A percentile compares a stretch with the other conserved stretches of the same genome.
Evolutionary conservation across 2,113 vertebrate genomes (phyloP).

Genomic region (Tyto alba): DNA sequence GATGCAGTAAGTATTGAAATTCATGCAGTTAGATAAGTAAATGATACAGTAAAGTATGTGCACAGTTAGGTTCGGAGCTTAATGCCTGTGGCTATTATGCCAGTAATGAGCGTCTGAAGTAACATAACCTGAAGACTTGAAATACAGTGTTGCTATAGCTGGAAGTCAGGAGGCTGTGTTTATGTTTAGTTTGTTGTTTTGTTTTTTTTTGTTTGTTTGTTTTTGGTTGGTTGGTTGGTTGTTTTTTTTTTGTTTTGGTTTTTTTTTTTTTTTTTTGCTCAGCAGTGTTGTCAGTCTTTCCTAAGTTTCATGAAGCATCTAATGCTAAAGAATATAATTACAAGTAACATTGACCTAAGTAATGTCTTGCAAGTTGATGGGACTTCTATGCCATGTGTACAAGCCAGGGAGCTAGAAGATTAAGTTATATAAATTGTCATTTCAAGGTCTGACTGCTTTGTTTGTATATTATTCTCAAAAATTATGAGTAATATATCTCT

Average conservation of each 20-base stretch:
- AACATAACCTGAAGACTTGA: neutral
- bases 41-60: neutral
- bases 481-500: neutral
- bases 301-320: neutral
- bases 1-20: neutral
- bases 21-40: neutral
- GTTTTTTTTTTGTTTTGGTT: neutral
- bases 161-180: neutral
- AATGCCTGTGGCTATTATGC: neutral
- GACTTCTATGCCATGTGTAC: neutral
- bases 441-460: slow-evolving; percentile 16
- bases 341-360: neutral
- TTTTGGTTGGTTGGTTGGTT: too few relatives aligned
- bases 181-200: neutral
- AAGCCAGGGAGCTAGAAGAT: neutral
- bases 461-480: neutral
- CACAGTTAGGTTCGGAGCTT: neutral
- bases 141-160: neutral
- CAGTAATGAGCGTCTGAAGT: neutral
- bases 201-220: neutral
- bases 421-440: neutral
- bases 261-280: neutral
- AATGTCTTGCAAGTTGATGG: neutral
- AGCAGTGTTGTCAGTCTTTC: neutral
- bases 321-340: neutral